Evolutionary conservation across 2,797 vertebrate genomes (phyloP), one percentile per base, ranked within the genome.

Genomic region (Sandelia bainsii): DNA sequence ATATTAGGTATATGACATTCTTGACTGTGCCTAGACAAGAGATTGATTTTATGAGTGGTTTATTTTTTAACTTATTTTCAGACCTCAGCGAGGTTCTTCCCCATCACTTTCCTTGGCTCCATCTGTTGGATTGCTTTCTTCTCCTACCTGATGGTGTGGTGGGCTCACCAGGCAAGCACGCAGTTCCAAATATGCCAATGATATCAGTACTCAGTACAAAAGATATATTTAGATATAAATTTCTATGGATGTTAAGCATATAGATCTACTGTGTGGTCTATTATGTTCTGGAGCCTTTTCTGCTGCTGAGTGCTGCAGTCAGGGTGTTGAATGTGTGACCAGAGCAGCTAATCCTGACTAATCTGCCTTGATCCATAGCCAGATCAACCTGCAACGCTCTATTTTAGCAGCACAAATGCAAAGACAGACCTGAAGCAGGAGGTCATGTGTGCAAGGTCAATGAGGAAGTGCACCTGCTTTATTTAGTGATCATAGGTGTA

Each of bases 61-160:
- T 88, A 67, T 89, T 93, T 67, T 93, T 67, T 3, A 27, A 27
- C 61, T 27, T 45, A 10, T 70, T 51, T 93, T 66, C 89, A 99
- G 98, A 80, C 84, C 0, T 94, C 96, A 32, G 89, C 75, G 82
- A 97, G 58, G 83, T 97, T 96, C 87, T 99, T 99, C 74, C 94
- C 96, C 1, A 0, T 98, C 71, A 97, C 97, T 0, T 99, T 99
- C 92, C 71, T 99, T 7, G 98, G 98, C n/a, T 82, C 98, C 37
- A 99, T 99, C 81, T 46, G 65, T 75, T 99, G 98, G 98, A 99
- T 99, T 59, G 98, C 96, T 32, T 87, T 93, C 74, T 99, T 99
- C 92, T 99, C 98, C 67, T 99, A 99, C 79, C 91, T 99, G 87
- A 99, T 99, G 98, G 98, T 99, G 85, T 99, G 98, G 98, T 99